Evolutionary conservation across 2,113 vertebrate genomes (phyloP), one percentile per base, ranked within the genome.

Genomic region (Oryzias celebensis): DNA sequence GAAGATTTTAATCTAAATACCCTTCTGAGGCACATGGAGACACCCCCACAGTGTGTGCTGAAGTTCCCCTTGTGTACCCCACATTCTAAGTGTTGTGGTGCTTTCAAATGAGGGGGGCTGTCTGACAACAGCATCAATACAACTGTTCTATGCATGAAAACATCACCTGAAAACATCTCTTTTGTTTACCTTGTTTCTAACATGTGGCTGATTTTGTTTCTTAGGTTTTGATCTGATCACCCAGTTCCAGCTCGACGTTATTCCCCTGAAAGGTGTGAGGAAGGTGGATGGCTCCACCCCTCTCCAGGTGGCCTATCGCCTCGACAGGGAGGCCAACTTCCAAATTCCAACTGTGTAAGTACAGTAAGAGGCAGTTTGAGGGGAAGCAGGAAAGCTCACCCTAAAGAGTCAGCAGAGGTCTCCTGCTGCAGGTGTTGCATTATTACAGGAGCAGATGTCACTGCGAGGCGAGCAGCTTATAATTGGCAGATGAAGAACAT

Each of bases 291-390:
- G 93, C 44, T 93, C 93, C 31, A 92, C 90, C 10, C n/a, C 89
- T 24, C 89, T 87, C 46, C 93, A 93, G 87, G 90, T 93, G 80
- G 93, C 92, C 1, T 93, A 93, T 78, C 90, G 91, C 49, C 91
- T 93, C 2, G 93, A 93, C 84, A 81, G 68, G 47, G 92, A 93
- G 71, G 91, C 92, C 24, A 93, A 93, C 85, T 93, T 93, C 80
- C 92, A 93, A 80, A 92, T 93, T 84, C 93, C 93, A 58, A 93
- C 93, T 41, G 90, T 92, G 93, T 93, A 76, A 88, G 88, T 81
- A 77, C 61, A 84, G 75, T 68, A 36, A 77, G 62, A 50, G 41
- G 43, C 5, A 31, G 14, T 15, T 60, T 79, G 54, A 22, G 53
- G 64, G 46, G 58, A 54, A 71, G 58, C 57, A 36, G 36, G 62